Percentiles rank a stretch among this genome's conserved stretches.
phyloP scores from a whole-genome alignment of 1,140 invertebrate species.

The Amphibalanus amphitrite region DNA sequence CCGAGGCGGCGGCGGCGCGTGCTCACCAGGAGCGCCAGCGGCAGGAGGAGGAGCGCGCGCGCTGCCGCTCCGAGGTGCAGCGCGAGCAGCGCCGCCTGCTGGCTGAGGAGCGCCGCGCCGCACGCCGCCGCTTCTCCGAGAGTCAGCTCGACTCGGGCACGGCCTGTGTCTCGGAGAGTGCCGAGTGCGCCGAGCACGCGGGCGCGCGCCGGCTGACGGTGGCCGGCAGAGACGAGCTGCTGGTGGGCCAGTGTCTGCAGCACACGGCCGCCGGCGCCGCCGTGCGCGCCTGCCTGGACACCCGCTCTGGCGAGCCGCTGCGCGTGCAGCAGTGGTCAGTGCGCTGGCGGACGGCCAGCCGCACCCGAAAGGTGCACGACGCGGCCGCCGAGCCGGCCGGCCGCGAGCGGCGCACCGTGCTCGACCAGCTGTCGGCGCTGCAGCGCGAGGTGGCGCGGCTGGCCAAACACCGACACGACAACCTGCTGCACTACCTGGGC shows the following conservation, averaged over 20 bases:
- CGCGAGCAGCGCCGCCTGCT: not conserved
- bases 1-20: not conserved
- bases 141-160: not conserved
- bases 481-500: slow-evolving; percentile 52
- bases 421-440: not conserved
- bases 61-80: not conserved
- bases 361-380: not conserved
- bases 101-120: not conserved
- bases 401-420: not conserved
- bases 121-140: not conserved
- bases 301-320: not conserved
- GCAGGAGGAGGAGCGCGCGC: not conserved
- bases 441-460: not conserved
- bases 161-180: not conserved
- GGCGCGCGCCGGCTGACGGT: not conserved
- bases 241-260: not conserved
- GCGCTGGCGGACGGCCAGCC: not conserved
- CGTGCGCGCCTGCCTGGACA: not conserved
- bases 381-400: not conserved
- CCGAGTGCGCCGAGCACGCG: not conserved
- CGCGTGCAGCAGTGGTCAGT: not conserved
- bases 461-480: slow-evolving; percentile 32
- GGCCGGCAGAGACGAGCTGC: not conserved
- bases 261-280: slow-evolving; percentile 2
- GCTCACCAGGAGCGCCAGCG: not conserved